These are phyloP conservation scores for Lepus oiostolus DNA, from an alignment of 2,797 vertebrate genomes.

Conservation along the genomic window DNA sequence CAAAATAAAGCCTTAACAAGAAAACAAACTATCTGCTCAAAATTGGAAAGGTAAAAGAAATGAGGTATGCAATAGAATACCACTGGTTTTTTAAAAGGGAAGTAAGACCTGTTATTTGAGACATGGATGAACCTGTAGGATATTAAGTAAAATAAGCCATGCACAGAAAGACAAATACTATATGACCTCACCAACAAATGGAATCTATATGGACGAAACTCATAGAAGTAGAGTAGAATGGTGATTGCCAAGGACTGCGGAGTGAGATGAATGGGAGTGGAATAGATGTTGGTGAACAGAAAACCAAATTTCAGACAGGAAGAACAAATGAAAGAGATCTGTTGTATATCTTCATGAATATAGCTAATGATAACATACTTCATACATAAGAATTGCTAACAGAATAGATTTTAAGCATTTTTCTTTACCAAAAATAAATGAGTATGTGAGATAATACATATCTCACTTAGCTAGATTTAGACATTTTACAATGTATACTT, in stretches of 20 bases:
- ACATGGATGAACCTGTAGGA: neutral
- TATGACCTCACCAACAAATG: neutral
- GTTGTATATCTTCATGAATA: neutral
- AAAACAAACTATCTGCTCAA: neutral
- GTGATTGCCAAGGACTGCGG: neutral
- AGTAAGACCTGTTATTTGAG: neutral
- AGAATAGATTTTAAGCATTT: neutral
- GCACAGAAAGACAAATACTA: neutral
- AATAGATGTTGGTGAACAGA: neutral
- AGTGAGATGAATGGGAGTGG: neutral
- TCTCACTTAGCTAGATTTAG: neutral
- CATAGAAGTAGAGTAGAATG: neutral
- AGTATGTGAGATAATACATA: neutral
- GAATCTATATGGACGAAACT: neutral
- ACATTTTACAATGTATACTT: neutral
- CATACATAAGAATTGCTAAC: neutral
- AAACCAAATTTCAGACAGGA: neutral
- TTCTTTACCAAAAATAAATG: neutral
- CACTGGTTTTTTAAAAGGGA: neutral
- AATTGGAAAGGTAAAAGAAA: neutral
- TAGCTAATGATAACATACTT: neutral
- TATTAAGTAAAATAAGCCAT: neutral
- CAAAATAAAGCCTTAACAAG: neutral
- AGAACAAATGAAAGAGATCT: neutral
- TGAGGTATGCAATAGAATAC: no score